Evolutionary conservation across 1,140 invertebrate species (phyloP).

Genomic region (Capitella teleta): DNA sequence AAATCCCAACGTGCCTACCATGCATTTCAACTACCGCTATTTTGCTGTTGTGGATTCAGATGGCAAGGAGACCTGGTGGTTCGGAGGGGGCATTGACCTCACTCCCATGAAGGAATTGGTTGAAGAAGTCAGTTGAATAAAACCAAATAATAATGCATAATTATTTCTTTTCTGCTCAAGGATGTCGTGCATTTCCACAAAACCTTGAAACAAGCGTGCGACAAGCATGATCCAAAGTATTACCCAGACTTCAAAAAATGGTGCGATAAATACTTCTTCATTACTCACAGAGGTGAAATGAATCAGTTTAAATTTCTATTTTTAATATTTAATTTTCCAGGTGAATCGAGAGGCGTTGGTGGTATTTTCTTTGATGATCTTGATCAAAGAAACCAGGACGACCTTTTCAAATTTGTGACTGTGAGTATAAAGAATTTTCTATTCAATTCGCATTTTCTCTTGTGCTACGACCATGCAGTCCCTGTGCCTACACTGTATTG

Average conservation of each 20-base stretch:
- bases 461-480: too few relatives aligned
- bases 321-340: conserved; percentile 32
- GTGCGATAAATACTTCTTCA: conserved; percentile 92
- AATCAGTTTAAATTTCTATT: too few relatives aligned
- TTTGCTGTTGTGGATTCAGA: conserved; percentile 75
- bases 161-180: too few relatives aligned
- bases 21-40: conserved; percentile 96
- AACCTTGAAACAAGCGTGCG: conserved; percentile 77
- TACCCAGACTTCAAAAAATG: conserved; percentile 87
- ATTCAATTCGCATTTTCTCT: neutral
- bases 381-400: conserved; percentile 61
- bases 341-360: conserved; percentile 76
- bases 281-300: conserved; percentile 73
- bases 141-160: too few relatives aligned
- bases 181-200: conserved; percentile 83
- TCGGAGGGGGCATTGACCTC: conserved; percentile 69
- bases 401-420: conserved; percentile 70
- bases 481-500: too few relatives aligned
- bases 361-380: conserved; percentile 97
- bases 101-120: too few relatives aligned
- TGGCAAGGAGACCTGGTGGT: conserved; percentile 48
- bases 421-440: conserved; percentile 17
- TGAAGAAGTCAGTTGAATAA: too few relatives aligned
- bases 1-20: conserved; percentile 91
- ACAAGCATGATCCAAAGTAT: conserved; percentile 66